Evolutionary conservation across 2,888 invertebrate genomes (phyloP).

Genomic region (Pseudanteris insignis): DNA sequence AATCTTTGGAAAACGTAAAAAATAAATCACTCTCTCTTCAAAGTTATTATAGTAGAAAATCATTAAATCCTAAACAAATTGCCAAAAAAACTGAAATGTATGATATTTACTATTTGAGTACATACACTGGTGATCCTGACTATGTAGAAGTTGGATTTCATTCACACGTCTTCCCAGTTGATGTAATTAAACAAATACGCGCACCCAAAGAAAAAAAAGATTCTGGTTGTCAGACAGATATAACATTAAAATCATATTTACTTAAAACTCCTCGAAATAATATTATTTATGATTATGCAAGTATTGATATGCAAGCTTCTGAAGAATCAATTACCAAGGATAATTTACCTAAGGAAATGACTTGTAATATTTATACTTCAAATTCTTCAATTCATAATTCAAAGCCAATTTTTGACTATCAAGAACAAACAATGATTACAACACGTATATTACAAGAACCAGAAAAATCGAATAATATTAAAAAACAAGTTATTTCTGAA

Average conservation of each 20-base stretch:
- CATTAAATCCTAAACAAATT: not conserved
- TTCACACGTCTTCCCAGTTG: slow-evolving; percentile 1
- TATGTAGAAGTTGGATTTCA: slow-evolving; percentile 9
- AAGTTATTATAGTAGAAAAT: slow-evolving; percentile 5
- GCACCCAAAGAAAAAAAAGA: slow-evolving; percentile 13
- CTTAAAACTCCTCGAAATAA: too few species aligned
- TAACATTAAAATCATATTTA: slow-evolving; percentile 3
- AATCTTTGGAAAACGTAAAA: not conserved
- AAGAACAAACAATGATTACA: too few species aligned
- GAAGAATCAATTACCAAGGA: too few species aligned
- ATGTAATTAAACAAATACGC: slow-evolving; percentile 4
- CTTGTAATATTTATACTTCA: too few species aligned
- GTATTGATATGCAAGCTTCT: too few species aligned
- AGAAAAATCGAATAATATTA: too few species aligned
- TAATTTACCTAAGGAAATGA: too few species aligned
- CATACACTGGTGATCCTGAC: slow-evolving; percentile 6
- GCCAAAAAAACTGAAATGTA: not conserved
- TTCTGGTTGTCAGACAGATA: slow-evolving; percentile 4
- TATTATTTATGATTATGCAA: too few species aligned
- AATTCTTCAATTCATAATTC: too few species aligned
- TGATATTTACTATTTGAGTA: slow-evolving; percentile 7
- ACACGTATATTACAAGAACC: too few species aligned
- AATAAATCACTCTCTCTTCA: not conserved
- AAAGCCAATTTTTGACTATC: too few species aligned
- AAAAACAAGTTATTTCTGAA: too few species aligned